Evolutionary conservation across 2,797 vertebrate genomes (phyloP).

Genomic region (Chelon auratus): DNA sequence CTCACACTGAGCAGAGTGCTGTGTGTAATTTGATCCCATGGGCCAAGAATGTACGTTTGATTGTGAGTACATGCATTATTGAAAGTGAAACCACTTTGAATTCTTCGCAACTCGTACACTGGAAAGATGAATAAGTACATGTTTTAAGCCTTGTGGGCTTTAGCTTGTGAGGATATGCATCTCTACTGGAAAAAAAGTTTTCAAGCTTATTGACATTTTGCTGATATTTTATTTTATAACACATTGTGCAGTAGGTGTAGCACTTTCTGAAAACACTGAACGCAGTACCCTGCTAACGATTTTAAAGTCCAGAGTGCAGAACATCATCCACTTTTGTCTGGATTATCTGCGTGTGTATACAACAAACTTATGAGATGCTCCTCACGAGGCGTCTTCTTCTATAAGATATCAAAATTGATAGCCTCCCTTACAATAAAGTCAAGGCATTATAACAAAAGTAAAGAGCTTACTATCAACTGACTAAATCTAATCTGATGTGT

Average conservation of each 20-base stretch:
- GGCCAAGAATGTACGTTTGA: conserved; percentile 28
- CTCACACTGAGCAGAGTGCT: background rate
- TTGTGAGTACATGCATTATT: conserved; percentile 40
- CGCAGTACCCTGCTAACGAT: background rate
- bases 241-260: background rate
- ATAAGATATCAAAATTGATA: background rate
- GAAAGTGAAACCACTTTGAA: conserved; percentile 25
- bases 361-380: background rate
- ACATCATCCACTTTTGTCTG: background rate
- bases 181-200: background rate
- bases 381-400: background rate
- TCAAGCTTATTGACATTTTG: background rate
- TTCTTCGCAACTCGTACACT: background rate
- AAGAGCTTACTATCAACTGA: background rate
- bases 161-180: conserved; percentile 7
- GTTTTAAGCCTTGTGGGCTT: conserved; percentile 9
- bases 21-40: conserved; percentile 38
- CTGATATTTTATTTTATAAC: background rate
- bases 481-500: background rate
- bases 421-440: background rate
- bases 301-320: background rate
- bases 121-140: conserved; percentile 5
- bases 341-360: background rate
- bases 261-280: background rate
- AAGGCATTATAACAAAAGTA: background rate